Evolutionary conservation across 2,797 vertebrate genomes (phyloP).

Genomic region (Mustela erminea): DNA sequence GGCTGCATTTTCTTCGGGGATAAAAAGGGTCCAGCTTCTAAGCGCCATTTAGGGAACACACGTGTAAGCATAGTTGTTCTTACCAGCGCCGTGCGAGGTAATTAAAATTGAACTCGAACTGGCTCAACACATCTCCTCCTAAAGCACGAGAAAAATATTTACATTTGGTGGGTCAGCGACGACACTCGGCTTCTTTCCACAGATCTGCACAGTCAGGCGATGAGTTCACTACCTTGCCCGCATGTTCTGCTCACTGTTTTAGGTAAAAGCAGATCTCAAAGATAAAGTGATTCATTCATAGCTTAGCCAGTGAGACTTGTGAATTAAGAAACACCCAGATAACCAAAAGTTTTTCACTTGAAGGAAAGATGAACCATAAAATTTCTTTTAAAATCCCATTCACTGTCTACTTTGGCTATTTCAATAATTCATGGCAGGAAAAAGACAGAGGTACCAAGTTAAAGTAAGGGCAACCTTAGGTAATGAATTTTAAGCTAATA

Average conservation of each 20-base stretch:
- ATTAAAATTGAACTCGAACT: slow-evolving; percentile 89
- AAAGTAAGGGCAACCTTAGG: not conserved
- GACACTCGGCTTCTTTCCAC: not conserved
- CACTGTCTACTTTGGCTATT: not conserved
- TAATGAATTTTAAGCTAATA: not conserved
- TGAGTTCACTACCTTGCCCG: not conserved
- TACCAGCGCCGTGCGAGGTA: slow-evolving; percentile 88
- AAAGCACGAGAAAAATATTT: slow-evolving; percentile 1
- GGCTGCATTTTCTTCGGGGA: not conserved
- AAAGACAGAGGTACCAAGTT: not conserved
- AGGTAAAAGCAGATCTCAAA: not conserved
- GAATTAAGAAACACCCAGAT: not conserved
- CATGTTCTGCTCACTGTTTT: not conserved
- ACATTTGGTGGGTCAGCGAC: not conserved
- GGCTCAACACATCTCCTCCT: slow-evolving; percentile 91
- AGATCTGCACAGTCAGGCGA: not conserved
- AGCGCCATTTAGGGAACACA: not conserved
- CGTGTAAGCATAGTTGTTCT: slow-evolving; percentile 70
- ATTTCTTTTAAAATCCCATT: not conserved
- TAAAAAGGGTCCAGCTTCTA: not conserved
- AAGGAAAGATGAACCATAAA: not conserved
- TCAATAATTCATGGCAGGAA: not conserved
- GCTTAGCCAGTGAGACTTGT: not conserved
- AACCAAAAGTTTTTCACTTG: not conserved
- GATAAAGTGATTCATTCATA: not conserved